Base-by-base conservation (phyloP, 1,140 invertebrate genomes). In the Hestina assimilis region DNA sequence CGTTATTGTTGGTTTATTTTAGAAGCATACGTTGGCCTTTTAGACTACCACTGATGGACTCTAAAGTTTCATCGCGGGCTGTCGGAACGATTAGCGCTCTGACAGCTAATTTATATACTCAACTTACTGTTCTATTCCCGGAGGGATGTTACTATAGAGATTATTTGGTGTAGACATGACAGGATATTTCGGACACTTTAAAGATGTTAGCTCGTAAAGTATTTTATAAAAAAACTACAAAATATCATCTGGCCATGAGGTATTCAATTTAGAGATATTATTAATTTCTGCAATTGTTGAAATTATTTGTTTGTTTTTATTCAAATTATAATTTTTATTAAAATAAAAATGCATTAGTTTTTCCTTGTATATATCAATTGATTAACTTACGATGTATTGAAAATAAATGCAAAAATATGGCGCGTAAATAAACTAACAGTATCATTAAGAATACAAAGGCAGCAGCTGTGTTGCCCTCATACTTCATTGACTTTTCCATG, bases 81-180 rank as follows among this genome's bases (percentile, higher is more conserved):
- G 84, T 82, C 81, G 67, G 76, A 86, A 50, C 84, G 84, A 88
- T 88, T 88, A 88, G 84, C 83, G 75, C 47, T 56, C 71, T 86
- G 84, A 86, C 84, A 88, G 83, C 80, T 88, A 86, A 88, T 88
- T 86, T 86, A 88, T 87, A 80, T 87, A 87, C 81, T 82, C 80
- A 83, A 88, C 79, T 87, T 80, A 85, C 81, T 68, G 77, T 79
- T 83, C 81, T 86, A 86, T 87, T 87, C 77, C 68, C 69, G 69
- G 71, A 74, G 79, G 75, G 70, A 72, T 63, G 61, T 35, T 15
- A 14, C 55, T 65, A 70, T 59, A 79, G 75, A 74, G 46, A 26
- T 55, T 41, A 35, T 48, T 59, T 42, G 47, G 29, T 47, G 41
- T 68, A 83, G 81, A 80, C 50, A 41, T 40, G 69, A 43, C 67